A percentile compares a stretch with the other conserved stretches of the same genome.
These are phyloP conservation scores for Alouatta caraya DNA, from an alignment of 2,797 vertebrate genomes.

Conservation along the genomic window DNA sequence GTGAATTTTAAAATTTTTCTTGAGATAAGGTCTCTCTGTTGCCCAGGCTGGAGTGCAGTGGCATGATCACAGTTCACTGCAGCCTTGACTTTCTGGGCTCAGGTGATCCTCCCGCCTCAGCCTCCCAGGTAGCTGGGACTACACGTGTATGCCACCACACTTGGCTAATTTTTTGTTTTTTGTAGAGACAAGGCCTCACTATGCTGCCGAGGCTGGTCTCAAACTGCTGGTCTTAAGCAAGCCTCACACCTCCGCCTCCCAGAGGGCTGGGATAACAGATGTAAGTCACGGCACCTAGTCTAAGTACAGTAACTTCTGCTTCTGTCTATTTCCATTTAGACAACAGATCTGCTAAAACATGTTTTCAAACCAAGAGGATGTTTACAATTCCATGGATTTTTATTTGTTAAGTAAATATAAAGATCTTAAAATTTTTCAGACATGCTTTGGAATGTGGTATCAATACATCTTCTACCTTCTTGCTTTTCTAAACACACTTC, in stretches of 20 bases:
- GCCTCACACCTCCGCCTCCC: not conserved
- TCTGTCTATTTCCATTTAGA: not conserved
- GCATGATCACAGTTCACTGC: no score
- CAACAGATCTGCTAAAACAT: not conserved
- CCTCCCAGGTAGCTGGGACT: no score
- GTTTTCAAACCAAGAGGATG: constrained; percentile 27
- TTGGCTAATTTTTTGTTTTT: no score
- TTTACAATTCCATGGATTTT: not conserved
- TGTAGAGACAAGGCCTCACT: no score
- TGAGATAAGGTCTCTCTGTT: not conserved
- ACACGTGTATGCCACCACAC: no score
- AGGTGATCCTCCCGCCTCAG: no score
- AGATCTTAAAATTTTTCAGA: not conserved
- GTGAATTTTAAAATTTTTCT: not conserved
- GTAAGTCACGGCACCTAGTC: not conserved
- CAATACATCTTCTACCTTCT: not conserved
- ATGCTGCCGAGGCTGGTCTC: not conserved
- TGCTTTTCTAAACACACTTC: constrained; percentile 40
- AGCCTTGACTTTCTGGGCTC: no score
- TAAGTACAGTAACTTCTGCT: not conserved
- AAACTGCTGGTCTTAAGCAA: not conserved
- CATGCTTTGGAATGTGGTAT: not conserved
- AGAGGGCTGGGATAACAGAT: not conserved
- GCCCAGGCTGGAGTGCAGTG: no score
- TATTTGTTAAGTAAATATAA: constrained; percentile 31